Evolutionary conservation across 1,140 invertebrate genomes (phyloP).

Genomic region (Pseudoatta argentina): DNA sequence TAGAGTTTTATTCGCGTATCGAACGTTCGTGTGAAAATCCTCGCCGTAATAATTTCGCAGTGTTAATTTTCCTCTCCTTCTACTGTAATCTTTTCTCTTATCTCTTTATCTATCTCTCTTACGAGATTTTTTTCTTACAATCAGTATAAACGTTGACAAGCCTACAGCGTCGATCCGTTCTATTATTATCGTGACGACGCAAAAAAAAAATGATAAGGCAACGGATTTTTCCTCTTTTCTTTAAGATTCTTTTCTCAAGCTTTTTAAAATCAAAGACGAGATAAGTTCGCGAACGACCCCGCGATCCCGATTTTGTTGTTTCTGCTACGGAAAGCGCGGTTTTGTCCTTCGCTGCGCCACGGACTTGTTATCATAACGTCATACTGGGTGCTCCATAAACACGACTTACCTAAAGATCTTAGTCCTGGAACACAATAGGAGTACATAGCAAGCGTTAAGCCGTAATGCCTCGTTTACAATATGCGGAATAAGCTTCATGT

Average conservation of each 20-base stretch:
- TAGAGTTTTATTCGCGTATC: neutral
- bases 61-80: neutral
- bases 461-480: too few species aligned
- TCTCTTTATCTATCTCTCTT: slow-evolving; percentile 35
- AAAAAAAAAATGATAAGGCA: neutral
- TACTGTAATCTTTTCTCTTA: slow-evolving; percentile 24
- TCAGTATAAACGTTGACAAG: neutral
- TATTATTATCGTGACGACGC: neutral
- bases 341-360: slow-evolving; percentile 16
- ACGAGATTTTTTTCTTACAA: slow-evolving; percentile 10
- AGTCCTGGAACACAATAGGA: too few species aligned
- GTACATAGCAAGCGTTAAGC: too few species aligned
- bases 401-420: neutral
- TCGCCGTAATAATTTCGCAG: neutral
- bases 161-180: too few species aligned
- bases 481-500: too few species aligned
- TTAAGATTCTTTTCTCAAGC: neutral
- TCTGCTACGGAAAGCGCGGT: neutral
- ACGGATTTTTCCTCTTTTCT: neutral
- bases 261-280: neutral
- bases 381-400: neutral
- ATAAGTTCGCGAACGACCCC: too few species aligned
- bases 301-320: neutral
- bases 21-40: neutral
- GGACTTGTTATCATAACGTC: slow-evolving; percentile 10